Evolutionary conservation across 2,888 invertebrate genomes (phyloP).

Genomic region (Coremacera marginata): DNA sequence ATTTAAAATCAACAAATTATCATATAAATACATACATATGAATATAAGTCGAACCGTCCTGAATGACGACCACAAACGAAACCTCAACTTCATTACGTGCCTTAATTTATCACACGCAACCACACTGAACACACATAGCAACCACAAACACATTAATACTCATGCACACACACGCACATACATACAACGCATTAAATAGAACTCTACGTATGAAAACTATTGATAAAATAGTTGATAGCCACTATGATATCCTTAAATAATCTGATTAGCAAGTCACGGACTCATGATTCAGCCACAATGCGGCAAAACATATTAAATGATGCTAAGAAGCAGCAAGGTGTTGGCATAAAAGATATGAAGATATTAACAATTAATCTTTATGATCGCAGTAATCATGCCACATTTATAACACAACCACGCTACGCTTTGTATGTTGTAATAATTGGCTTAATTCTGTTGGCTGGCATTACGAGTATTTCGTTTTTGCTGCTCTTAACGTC

Average conservation of each 20-base stretch:
- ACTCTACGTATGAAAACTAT: not conserved
- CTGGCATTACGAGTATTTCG: no score
- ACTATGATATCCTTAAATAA: conserved; percentile 1
- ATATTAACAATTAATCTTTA: not conserved
- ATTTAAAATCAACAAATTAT: no score
- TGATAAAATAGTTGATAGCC: not conserved
- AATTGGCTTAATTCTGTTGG: no score
- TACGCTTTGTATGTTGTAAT: no score
- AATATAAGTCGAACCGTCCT: not conserved
- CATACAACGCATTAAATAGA: not conserved
- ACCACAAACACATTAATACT: not conserved
- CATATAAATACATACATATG: no score
- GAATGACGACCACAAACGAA: not conserved
- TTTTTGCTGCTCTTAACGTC: no score
- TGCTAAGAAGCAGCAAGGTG: not conserved
- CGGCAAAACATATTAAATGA: not conserved
- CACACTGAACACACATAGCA: not conserved
- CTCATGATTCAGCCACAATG: not conserved
- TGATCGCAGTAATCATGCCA: not conserved
- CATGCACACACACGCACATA: not conserved
- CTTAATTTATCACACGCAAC: not conserved
- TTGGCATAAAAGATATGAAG: not conserved
- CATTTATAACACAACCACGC: no score
- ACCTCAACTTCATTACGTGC: not conserved
- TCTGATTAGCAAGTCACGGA: conserved; percentile 4